phyloP scores from a whole-genome alignment of 1,140 invertebrate genomes.

The Lepidostoma basale region DNA sequence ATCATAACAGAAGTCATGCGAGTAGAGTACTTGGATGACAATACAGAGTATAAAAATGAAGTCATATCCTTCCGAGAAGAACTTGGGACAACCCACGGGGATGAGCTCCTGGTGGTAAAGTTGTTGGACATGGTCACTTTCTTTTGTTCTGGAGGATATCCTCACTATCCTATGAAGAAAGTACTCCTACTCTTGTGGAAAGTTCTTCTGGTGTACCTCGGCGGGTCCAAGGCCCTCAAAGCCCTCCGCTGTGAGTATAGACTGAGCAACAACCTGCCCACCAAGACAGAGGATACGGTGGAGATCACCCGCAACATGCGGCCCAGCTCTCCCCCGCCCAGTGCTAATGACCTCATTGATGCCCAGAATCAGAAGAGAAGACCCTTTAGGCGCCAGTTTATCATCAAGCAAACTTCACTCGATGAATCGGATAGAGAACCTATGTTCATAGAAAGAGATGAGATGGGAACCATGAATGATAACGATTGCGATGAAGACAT shows the following conservation, averaged over 20 bases:
- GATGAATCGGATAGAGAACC: constrained; percentile 78
- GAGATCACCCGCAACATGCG: constrained; percentile 92
- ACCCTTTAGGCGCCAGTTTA: constrained; percentile 66
- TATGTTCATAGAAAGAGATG: constrained; percentile 73
- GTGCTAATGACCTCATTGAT: constrained; percentile 90
- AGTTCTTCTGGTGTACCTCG: constrained; percentile 86
- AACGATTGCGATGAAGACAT: constrained; percentile 58
- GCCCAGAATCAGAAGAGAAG: constrained; percentile 82
- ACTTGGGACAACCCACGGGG: constrained; percentile 72
- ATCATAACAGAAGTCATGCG: constrained; percentile 92
- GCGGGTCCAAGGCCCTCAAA: constrained; percentile 83
- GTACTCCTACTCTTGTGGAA: constrained; percentile 96
- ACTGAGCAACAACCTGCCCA: constrained; percentile 72
- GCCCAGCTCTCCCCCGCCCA: constrained; percentile 92
- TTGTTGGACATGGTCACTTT: constrained; percentile 92
- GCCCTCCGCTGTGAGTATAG: constrained; percentile 77
- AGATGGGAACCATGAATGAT: constrained; percentile 46
- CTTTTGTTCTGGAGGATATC: constrained; percentile 91
- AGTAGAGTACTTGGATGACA: constrained; percentile 66
- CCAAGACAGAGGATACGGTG: constrained; percentile 88
- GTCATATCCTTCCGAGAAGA: constrained; percentile 81
- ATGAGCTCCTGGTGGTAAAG: constrained; percentile 87
- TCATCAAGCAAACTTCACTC: constrained; percentile 93
- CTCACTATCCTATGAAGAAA: constrained; percentile 98
- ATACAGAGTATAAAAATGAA: constrained; percentile 71